Evolutionary conservation across 2,888 invertebrate species (phyloP), one percentile per base, ranked within the genome.

Genomic region (Aporophyla lueneburgensis): DNA sequence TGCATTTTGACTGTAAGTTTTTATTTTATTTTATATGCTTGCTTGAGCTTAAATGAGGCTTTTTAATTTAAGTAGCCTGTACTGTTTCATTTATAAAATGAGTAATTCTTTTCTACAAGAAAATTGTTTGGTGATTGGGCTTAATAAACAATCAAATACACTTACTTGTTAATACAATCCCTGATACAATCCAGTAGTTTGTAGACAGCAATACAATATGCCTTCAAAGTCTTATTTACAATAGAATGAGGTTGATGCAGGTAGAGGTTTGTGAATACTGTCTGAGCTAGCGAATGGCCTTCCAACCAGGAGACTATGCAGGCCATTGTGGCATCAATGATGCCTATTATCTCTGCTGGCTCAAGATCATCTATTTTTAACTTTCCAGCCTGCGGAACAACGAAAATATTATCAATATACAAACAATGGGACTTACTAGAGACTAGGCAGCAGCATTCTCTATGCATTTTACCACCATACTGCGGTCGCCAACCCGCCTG

Each of bases 291-390:
- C 0, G 99, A 99, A 92, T 99, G 99, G 0, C 99, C 99, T 94
- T 99, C 99, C 24, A 99, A 94, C 99, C 99, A 99, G 0, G 99
- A 99, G 0, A 99, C 99, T 88, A 99, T 97, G 92, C 99, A 99
- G 0, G 99, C 98, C 91, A 99, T 97, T 10, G 99, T 98, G 0
- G 99, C 98, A 97, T 99, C 99, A 88, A 99, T 99, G 54, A 99
- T 98, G 53, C 99, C 99, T 87, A 99, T 98, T 71, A 99, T 95
- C 95, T 99, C 99, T 69, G 97, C 96, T 56, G 98, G 97, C 53
- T 98, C 97, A 65, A 99, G 94, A 83, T 98, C 97, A 77, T 98
- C 97, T 84, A 99, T 95, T 94, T 98, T 98, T 61, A 99, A 94
- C 83, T 97, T 97, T 9, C 98, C 98, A 87, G 98, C 97, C 98